A percentile compares a stretch with the other conserved stretches of the same genome.
Evolutionary conservation across 1,140 invertebrate genomes (phyloP).

Genomic region (Lethrus apterus): DNA sequence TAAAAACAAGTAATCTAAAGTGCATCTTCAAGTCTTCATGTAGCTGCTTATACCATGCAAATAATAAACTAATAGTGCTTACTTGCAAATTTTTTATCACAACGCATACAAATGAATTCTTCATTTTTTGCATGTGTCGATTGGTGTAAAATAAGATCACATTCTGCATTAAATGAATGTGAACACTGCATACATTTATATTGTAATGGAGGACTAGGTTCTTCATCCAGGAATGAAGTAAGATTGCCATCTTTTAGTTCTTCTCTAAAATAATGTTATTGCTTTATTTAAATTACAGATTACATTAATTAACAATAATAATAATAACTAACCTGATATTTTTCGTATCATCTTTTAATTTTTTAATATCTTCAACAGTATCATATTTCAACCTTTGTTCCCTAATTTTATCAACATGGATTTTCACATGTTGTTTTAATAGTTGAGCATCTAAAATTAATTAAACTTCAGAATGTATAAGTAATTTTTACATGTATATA

Average conservation of each 20-base stretch:
- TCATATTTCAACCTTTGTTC: no score
- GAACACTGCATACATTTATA: slow-evolving; percentile 17
- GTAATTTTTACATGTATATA: no score
- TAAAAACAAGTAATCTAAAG: no score
- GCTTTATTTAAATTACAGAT: background rate
- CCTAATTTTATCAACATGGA: no score
- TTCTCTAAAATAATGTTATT: slow-evolving; percentile 7
- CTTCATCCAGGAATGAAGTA: slow-evolving; percentile 19
- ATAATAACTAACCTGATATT: slow-evolving; percentile 1
- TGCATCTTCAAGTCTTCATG: background rate
- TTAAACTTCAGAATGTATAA: no score
- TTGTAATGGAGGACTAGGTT: slow-evolving; percentile 14
- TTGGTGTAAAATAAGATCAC: slow-evolving; percentile 21
- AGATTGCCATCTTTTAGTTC: slow-evolving; percentile 15
- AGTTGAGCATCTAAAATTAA: no score
- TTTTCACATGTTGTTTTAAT: no score
- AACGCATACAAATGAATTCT: slow-evolving; percentile 15
- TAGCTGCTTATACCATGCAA: background rate
- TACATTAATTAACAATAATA: slow-evolving; percentile 7
- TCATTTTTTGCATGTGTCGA: slow-evolving; percentile 17
- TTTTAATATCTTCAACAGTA: slow-evolving; percentile 2
- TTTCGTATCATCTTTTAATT: slow-evolving; percentile 3
- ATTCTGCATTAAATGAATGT: slow-evolving; percentile 18
- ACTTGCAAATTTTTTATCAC: slow-evolving; percentile 19
- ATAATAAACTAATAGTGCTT: slow-evolving; percentile 4